A percentile compares a stretch with the other conserved stretches of the same genome.
phyloP scores from a whole-genome alignment of 2,797 vertebrate species.

The Halcyon smyrnensis region DNA sequence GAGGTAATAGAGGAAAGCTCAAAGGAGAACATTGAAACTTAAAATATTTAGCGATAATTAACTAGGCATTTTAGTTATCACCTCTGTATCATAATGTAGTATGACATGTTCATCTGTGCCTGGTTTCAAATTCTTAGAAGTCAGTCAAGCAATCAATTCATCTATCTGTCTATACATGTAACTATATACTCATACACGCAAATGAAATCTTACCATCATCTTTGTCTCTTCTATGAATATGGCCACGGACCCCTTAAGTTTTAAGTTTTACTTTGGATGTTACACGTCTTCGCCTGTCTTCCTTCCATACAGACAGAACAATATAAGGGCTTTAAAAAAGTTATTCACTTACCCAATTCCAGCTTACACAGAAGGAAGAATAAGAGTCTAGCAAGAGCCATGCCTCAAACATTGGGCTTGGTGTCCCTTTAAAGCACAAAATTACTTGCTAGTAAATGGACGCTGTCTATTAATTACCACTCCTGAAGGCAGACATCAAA shows the following conservation, averaged over 20 bases:
- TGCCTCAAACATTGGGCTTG: neutral
- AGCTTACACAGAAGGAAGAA: neutral
- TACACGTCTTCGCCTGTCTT: neutral
- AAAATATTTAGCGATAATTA: neutral
- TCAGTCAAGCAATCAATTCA: neutral
- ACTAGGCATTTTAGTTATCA: neutral
- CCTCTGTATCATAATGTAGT: neutral
- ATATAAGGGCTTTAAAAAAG: neutral
- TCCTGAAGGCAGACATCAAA: neutral
- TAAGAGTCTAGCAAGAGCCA: neutral
- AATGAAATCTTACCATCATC: neutral
- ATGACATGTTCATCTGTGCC: neutral
- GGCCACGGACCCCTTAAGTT: neutral
- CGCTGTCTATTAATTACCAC: neutral
- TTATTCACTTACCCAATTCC: neutral
- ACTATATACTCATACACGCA: fast-evolving
- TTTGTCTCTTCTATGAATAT: neutral
- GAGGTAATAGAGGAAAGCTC: neutral
- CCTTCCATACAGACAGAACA: neutral
- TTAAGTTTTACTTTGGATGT: neutral
- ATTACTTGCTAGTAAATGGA: neutral
- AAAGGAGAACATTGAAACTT: neutral
- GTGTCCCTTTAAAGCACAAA: neutral
- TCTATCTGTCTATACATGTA: neutral
- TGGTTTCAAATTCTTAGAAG: neutral